Evolutionary conservation across 2,888 invertebrate genomes (phyloP), one percentile per base, ranked within the genome.

Genomic region (Cephus runcator): DNA sequence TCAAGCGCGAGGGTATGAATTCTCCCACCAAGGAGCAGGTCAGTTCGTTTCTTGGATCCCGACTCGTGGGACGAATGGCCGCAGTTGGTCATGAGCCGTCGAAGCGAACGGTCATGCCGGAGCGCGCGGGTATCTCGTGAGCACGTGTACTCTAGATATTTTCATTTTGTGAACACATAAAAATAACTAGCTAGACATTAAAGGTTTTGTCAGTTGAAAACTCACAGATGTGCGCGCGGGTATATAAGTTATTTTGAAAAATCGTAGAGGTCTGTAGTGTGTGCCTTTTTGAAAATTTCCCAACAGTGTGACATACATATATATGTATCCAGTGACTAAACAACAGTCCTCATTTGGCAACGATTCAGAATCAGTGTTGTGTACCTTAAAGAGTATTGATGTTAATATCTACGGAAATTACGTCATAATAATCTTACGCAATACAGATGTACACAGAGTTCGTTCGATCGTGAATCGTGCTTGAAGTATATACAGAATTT

Each of bases 21-120:
- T 73, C 76, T 79, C 77, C 80, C 79, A 78, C 80, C 78, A 75
- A 76, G 78, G 79, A 77, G 78, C 77, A 34, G 73, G 77, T 40
- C 74, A 71, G 73, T 77, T 74, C 75, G 79, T 75, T 77, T 36
- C 36, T 36, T 12, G 77, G 73, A 68, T 74, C 34, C 69, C 76
- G 69, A 69, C 35, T 74, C 34, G 69, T 71, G 79, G 79, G 81
- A 81, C 80, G 81, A 79, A 77, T 80, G 81, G 81, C 77, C 76
- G 76, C 77, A 84, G 84, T 85, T 82, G 82, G 81, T 84, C 84
- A 81, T 81, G 82, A 84, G 81, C 82, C 82, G 77, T 77, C 81
- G 78, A 77, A 78, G 81, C 78, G 84, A 73, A 78, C 76, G 78
- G 80, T 75, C 76, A 36, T 73, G 79, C 74, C 56, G 56, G 23